Evolutionary conservation across 2,888 invertebrate genomes (phyloP).

Genomic region (Germaria angustata): DNA sequence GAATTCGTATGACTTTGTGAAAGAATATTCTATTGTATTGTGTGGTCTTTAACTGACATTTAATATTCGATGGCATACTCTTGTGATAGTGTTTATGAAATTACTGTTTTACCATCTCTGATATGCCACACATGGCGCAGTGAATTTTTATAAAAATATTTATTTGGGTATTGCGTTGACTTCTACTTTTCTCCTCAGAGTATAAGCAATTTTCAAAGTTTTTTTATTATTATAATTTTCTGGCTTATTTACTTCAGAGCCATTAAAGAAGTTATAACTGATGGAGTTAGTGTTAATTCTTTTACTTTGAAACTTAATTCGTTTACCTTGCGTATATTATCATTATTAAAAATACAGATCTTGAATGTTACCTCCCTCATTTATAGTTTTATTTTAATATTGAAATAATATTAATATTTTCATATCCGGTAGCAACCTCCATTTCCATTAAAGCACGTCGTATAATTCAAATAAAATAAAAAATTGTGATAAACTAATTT

Average conservation of each 20-base stretch:
- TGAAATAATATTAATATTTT: too few relatives aligned
- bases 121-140: slow-evolving; percentile 1
- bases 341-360: too few relatives aligned
- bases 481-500: too few relatives aligned
- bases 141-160: slow-evolving; percentile 25
- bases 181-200: not conserved
- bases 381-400: too few relatives aligned
- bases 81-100: not conserved
- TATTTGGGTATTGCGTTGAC: not conserved
- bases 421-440: too few relatives aligned
- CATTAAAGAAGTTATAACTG: slow-evolving; percentile 56
- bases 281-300: slow-evolving; percentile 46
- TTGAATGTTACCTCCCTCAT: too few relatives aligned
- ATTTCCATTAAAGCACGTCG: too few relatives aligned
- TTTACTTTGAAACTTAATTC: not conserved
- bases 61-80: slow-evolving; percentile 49
- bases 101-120: slow-evolving; percentile 28
- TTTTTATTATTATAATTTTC: slow-evolving; percentile 23
- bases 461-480: too few relatives aligned
- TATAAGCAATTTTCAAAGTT: not conserved
- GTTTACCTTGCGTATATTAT: too few relatives aligned
- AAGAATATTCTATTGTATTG: not conserved
- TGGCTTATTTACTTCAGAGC: slow-evolving; percentile 19
- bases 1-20: slow-evolving; percentile 18
- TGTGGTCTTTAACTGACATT: slow-evolving; percentile 40